Conservation (phyloP, 2,113 vertebrate species). For the Protomyctophum bolini region DNA sequence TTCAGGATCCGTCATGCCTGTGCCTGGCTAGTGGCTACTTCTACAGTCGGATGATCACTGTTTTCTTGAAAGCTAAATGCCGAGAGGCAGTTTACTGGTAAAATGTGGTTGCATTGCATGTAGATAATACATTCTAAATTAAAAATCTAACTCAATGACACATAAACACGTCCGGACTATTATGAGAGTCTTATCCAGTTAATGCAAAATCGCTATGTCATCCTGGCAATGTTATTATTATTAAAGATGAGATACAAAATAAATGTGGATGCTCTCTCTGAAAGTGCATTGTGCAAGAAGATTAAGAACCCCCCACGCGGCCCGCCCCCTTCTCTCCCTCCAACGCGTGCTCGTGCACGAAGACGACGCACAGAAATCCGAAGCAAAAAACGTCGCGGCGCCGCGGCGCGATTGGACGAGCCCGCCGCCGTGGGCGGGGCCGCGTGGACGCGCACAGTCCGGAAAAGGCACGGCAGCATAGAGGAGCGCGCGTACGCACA, state of each 20-base stretch:
- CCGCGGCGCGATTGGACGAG: conserved; percentile 51
- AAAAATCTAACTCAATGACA: neutral
- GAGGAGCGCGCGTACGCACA: conserved; percentile 29
- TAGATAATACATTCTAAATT: too few species aligned
- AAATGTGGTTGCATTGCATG: neutral
- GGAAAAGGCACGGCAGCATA: conserved; percentile 24
- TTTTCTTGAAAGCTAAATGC: too few species aligned
- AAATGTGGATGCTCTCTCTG: too few species aligned
- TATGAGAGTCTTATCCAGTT: too few species aligned
- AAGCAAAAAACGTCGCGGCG: too few species aligned
- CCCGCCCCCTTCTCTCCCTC: too few species aligned
- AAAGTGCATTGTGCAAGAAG: too few species aligned
- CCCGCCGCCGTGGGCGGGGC: conserved; percentile 45
- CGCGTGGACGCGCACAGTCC: conserved; percentile 52
- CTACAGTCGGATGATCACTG: neutral
- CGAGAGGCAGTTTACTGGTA: neutral
- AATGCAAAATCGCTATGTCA: too few species aligned
- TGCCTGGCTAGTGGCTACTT: neutral
- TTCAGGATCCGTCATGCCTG: too few species aligned
- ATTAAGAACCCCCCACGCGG: too few species aligned
- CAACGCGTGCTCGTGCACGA: conserved; percentile 4
- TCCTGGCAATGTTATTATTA: too few species aligned
- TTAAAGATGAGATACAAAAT: too few species aligned
- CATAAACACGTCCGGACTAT: neutral
- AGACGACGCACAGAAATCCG: neutral